Base-by-base conservation (phyloP, 1,140 invertebrate species). In the Eumeta japonica region DNA sequence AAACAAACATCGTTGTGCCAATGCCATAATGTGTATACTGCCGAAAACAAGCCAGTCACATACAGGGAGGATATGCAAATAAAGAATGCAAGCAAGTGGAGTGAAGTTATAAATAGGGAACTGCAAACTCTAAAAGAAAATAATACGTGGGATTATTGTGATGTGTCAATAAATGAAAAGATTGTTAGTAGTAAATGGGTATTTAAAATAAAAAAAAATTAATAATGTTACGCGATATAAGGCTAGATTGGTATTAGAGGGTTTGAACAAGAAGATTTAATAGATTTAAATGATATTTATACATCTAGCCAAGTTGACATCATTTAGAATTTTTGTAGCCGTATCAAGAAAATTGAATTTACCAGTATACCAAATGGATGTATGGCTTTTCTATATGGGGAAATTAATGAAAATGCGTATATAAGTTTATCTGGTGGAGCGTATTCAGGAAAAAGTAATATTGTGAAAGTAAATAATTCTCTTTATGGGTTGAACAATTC, bases 401-500 rank as follows among this genome's bases (percentile, higher is more conserved):
- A 37, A 3, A 37, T 37, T 28, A 12, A 37, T 9, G 27, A 28
- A 28, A 11, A 28, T 16, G 27, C 29, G n/a, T 37, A 16, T 28
- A 7, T 43, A 29, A 9, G 37, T 27, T 41, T 43, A 24, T 39
- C 48, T 12, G 37, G 39, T 28, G 46, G 37, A 3, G 45, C 43
- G n/a, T 50, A 50, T 38, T 10, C 5, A n/a, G 40, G 37, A 3
- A 11, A 41, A 28, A 39, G 49, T 11, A 54, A 48, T 29, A 41
- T 52, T 43, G 46, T 55, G 7, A 54, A 56, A 16, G 35, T 56
- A 20, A 46, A 52, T 12, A 52, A 51, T 33, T 46, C 47, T 7
- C 32, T 59, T 19, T 59, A 56, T 52, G 53, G 56, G 0, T 30
- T 56, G 16, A 56, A 56, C 34, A 46, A 37, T 7, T 54, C 50